A percentile compares a stretch with the other conserved stretches of the same genome.
These are phyloP conservation scores for Clivina fossor DNA, from an alignment of 2,888 invertebrate species.

Conservation along the genomic window DNA sequence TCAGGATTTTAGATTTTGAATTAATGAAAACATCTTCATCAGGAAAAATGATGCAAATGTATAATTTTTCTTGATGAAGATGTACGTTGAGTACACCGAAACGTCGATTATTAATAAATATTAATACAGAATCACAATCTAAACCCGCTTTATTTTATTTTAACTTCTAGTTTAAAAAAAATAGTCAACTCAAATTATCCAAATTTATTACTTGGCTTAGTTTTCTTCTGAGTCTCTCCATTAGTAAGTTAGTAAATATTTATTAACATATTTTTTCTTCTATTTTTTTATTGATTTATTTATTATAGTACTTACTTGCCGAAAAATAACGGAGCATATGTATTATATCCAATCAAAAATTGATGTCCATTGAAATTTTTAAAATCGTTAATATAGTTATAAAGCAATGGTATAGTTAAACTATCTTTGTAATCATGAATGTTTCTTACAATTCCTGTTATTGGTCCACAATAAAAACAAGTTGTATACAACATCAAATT, in stretches of 20 bases:
- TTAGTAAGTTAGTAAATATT: not conserved
- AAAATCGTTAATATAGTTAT: slow-evolving; percentile 9
- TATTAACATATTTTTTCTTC: not conserved
- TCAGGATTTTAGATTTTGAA: too few relatives aligned
- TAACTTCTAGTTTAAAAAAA: too few relatives aligned
- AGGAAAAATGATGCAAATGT: too few relatives aligned
- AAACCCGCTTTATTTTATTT: too few relatives aligned
- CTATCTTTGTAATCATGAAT: slow-evolving; percentile 14
- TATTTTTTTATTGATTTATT: not conserved
- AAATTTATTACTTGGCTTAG: too few relatives aligned
- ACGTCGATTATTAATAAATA: too few relatives aligned
- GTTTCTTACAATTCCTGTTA: slow-evolving; percentile 14
- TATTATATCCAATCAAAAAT: slow-evolving; percentile 16
- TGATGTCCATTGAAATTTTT: slow-evolving; percentile 16
- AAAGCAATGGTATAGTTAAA: slow-evolving; percentile 1
- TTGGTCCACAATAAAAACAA: slow-evolving; percentile 20
- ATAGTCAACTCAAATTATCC: too few relatives aligned
- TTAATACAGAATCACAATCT: too few relatives aligned
- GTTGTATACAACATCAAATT: slow-evolving; percentile 18
- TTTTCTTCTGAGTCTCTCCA: too few relatives aligned
- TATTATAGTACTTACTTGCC: slow-evolving; percentile 9
- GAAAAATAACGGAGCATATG: slow-evolving; percentile 14
- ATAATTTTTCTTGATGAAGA: too few relatives aligned
- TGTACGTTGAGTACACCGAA: too few relatives aligned
- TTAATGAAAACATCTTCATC: too few relatives aligned